phyloP scores from a whole-genome alignment of 2,797 vertebrate species.

The Chaenodraco wilsoni region DNA sequence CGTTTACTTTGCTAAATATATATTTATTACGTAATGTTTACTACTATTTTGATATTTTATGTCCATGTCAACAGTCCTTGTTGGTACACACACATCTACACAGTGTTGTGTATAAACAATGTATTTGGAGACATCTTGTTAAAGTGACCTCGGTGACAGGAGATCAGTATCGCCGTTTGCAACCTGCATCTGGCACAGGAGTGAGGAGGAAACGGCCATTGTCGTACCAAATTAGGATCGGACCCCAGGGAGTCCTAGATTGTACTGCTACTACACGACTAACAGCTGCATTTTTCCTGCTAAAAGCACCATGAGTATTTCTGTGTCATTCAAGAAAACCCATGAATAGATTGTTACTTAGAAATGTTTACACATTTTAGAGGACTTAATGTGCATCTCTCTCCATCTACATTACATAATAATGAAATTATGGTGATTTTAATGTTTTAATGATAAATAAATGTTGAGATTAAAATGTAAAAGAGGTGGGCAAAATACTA shows the following conservation, averaged over 20 bases:
- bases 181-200: slow-evolving; percentile 65
- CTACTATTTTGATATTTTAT: background rate
- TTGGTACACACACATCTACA: background rate
- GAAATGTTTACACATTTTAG: background rate
- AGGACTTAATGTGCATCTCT: background rate
- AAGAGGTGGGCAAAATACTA: background rate
- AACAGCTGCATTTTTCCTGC: slow-evolving; percentile 29
- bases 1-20: too few relatives aligned
- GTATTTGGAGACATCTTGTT: background rate
- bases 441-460: background rate
- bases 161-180: slow-evolving; percentile 44
- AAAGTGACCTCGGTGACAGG: slow-evolving; percentile 38
- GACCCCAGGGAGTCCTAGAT: slow-evolving; percentile 46
- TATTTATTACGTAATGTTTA: background rate
- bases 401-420: background rate
- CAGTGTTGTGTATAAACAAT: background rate
- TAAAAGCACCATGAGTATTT: background rate
- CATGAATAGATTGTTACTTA: background rate
- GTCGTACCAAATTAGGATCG: slow-evolving; percentile 62
- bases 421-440: background rate
- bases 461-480: background rate
- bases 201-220: slow-evolving; percentile 67
- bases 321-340: background rate
- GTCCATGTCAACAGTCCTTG: background rate
- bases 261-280: background rate